A percentile compares a stretch with the other conserved stretches of the same genome.
phyloP scores from a whole-genome alignment of 2,797 vertebrate species.

The Sebastes trivittatus region DNA sequence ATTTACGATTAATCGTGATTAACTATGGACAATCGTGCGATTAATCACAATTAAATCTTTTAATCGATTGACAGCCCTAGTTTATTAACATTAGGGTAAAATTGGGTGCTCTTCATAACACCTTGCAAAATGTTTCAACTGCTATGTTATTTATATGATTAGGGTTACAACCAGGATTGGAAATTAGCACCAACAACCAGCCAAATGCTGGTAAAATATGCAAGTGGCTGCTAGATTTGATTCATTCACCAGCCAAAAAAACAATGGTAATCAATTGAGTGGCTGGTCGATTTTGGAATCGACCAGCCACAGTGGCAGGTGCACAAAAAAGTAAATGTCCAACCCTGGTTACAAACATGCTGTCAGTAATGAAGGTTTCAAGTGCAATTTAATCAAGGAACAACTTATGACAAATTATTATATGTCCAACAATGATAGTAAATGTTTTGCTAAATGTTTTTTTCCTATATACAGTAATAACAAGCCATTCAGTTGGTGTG shows the following conservation, averaged over 20 bases:
- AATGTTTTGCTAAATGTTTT: background rate
- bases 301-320: too few relatives aligned
- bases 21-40: too few relatives aligned
- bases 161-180: slow-evolving; percentile 7
- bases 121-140: slow-evolving; percentile 22
- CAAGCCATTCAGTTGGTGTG: background rate
- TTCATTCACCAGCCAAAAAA: too few relatives aligned
- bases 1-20: too few relatives aligned
- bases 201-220: too few relatives aligned
- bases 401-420: background rate
- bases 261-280: too few relatives aligned
- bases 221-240: too few relatives aligned
- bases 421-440: background rate
- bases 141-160: slow-evolving; percentile 35
- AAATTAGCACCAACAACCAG: too few relatives aligned
- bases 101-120: slow-evolving; percentile 32
- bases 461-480: background rate
- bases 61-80: too few relatives aligned
- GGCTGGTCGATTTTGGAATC: too few relatives aligned
- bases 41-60: too few relatives aligned
- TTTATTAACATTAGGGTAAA: slow-evolving; percentile 21
- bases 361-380: background rate
- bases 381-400: background rate
- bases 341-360: slow-evolving; percentile 3
- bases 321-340: too few relatives aligned